phyloP scores from a whole-genome alignment of 2,797 vertebrate species.

The Eutrigla gurnardus region DNA sequence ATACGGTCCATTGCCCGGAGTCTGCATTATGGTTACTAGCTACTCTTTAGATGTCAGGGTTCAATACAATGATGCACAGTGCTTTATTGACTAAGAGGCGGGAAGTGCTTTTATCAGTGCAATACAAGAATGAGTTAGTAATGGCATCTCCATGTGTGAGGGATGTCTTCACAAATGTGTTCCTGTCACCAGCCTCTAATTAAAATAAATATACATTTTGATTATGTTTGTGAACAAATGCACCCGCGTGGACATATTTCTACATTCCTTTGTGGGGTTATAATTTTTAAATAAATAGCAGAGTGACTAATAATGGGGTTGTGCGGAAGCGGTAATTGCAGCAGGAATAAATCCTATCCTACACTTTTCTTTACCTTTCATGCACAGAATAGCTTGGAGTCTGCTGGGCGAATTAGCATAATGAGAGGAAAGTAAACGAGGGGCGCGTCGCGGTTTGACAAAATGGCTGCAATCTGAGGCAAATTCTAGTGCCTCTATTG shows the following conservation, averaged over 20 bases:
- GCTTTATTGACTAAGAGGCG: slow-evolving; percentile 56
- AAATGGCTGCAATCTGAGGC: slow-evolving; percentile 66
- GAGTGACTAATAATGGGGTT: slow-evolving; percentile 53
- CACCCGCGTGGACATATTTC: slow-evolving; percentile 35
- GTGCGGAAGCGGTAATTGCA: slow-evolving; percentile 63
- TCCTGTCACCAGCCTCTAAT: slow-evolving; percentile 26
- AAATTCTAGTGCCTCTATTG: slow-evolving; percentile 50
- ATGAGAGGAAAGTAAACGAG: slow-evolving; percentile 65
- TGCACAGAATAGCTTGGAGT: slow-evolving; percentile 62
- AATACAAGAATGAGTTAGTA: slow-evolving; percentile 17
- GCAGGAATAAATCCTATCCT: slow-evolving; percentile 55
- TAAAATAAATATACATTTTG: slow-evolving; percentile 33
- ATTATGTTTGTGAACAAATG: slow-evolving; percentile 47
- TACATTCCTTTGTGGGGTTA: slow-evolving; percentile 26
- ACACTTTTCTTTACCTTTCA: slow-evolving; percentile 73
- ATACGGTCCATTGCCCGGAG: slow-evolving; percentile 68
- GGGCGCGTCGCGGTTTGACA: slow-evolving; percentile 53
- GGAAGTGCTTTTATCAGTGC: slow-evolving; percentile 46
- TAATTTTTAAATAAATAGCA: slow-evolving; percentile 44
- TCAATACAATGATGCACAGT: slow-evolving; percentile 50
- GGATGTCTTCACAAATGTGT: slow-evolving; percentile 4
- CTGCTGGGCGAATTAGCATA: slow-evolving; percentile 66
- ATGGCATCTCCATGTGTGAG: background rate
- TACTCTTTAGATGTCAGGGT: slow-evolving; percentile 62
- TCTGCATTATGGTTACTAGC: slow-evolving; percentile 59